Percentiles rank a stretch among this genome's conserved stretches.
Evolutionary conservation across 1,140 invertebrate genomes (phyloP).

Genomic region (Euwallacea fornicatus): DNA sequence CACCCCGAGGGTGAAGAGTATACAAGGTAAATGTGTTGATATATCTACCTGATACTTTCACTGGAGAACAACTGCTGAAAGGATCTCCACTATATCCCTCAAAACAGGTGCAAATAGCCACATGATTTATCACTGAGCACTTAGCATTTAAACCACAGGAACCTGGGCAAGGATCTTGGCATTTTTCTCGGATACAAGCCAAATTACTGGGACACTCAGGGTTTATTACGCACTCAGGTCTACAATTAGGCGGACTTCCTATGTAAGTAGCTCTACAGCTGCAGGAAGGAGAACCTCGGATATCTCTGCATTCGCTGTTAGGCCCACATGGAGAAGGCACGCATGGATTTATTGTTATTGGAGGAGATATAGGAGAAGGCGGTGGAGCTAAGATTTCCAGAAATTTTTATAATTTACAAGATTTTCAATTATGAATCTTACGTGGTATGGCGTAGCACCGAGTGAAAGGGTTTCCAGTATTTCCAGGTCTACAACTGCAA

Average conservation of each 20-base stretch:
- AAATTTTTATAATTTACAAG: conserved; percentile 50
- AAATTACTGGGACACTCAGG: conserved; percentile 71
- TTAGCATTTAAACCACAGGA: conserved; percentile 71
- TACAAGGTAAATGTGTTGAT: conserved; percentile 1
- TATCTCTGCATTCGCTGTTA: conserved; percentile 72
- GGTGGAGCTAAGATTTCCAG: conserved; percentile 48
- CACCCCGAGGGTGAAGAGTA: neutral
- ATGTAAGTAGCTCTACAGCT: conserved; percentile 67
- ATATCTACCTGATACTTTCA: conserved; percentile 16
- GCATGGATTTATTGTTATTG: conserved; percentile 64
- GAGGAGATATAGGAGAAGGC: conserved; percentile 44
- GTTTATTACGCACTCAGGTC: conserved; percentile 71
- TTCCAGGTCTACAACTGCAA: conserved; percentile 57
- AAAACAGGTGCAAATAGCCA: conserved; percentile 70
- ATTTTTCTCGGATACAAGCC: conserved; percentile 73
- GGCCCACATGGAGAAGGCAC: conserved; percentile 79
- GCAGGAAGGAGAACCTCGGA: conserved; percentile 63
- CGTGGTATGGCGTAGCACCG: conserved; percentile 60
- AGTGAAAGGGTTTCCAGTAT: conserved; percentile 62
- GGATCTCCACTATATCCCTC: conserved; percentile 67
- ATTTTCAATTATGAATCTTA: conserved; percentile 50
- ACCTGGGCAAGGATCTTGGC: conserved; percentile 71
- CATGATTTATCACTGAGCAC: conserved; percentile 76
- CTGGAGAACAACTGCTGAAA: conserved; percentile 63
- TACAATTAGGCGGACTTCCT: conserved; percentile 70